phyloP scores from a whole-genome alignment of 2,113 vertebrate genomes.

The Heptranchias perlo region DNA sequence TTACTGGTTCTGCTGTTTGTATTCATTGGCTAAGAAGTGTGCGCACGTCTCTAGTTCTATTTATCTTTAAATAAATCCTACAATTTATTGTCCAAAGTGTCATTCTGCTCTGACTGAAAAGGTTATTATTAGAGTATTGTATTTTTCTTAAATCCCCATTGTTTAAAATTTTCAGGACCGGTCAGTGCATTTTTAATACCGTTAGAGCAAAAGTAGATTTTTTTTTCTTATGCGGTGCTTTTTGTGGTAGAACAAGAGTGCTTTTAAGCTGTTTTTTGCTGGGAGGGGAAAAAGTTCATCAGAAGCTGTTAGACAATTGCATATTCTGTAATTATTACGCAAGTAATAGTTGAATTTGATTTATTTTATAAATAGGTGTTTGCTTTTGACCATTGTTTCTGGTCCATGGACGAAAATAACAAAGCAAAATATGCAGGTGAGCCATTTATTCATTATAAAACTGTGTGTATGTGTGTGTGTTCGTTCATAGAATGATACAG shows the following conservation, averaged over 20 bases:
- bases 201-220: not conserved
- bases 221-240: not conserved
- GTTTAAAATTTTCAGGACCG: not conserved
- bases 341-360: constrained; percentile 30
- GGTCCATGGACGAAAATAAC: constrained; percentile 98
- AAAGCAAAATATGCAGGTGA: constrained; percentile 92
- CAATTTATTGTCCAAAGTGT: not conserved
- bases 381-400: constrained; percentile 98
- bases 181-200: not conserved
- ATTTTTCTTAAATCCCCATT: not conserved
- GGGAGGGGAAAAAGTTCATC: not conserved
- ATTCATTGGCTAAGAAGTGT: not conserved
- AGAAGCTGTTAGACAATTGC: not conserved
- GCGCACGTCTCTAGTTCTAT: not conserved
- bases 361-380: constrained; percentile 74
- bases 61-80: not conserved
- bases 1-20: not conserved
- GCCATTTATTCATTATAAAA: constrained; percentile 40
- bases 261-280: not conserved
- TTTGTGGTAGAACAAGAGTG: not conserved
- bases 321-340: not conserved
- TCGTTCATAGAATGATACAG: too few species aligned
- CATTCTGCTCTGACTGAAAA: not conserved
- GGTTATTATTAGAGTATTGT: not conserved
- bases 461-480: too few species aligned